Conservation (phyloP, 2,113 vertebrate genomes). For the Centropus bengalensis region DNA sequence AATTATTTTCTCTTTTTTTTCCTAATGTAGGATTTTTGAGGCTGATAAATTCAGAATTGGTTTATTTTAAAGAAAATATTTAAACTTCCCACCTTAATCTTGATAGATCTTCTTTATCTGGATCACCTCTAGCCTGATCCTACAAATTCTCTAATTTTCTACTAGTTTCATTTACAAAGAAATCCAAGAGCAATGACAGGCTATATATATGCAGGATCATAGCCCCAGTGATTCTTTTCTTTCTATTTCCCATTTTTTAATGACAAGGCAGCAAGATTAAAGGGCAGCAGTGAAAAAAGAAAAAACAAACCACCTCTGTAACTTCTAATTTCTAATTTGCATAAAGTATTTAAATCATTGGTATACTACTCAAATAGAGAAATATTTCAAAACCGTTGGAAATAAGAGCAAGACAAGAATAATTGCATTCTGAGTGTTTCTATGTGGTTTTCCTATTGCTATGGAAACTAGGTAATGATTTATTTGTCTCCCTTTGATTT, state of each 20-base stretch:
- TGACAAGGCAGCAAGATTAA: background rate
- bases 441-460: background rate
- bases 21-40: background rate
- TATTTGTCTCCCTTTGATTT: background rate
- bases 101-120: background rate
- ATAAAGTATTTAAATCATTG: background rate
- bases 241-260: background rate
- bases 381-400: background rate
- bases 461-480: background rate
- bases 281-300: background rate
- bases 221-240: background rate
- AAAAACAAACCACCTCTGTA: background rate
- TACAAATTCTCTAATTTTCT: background rate
- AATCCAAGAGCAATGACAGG: background rate
- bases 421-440: background rate
- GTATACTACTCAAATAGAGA: background rate
- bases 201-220: background rate
- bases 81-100: background rate
- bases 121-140: background rate
- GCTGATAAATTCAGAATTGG: background rate
- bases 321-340: background rate
- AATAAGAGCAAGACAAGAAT: background rate
- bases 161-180: background rate
- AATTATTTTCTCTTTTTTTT: background rate
- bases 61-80: background rate